Conservation (phyloP, 2,888 invertebrate species). For the Exocentrus adspersus region DNA sequence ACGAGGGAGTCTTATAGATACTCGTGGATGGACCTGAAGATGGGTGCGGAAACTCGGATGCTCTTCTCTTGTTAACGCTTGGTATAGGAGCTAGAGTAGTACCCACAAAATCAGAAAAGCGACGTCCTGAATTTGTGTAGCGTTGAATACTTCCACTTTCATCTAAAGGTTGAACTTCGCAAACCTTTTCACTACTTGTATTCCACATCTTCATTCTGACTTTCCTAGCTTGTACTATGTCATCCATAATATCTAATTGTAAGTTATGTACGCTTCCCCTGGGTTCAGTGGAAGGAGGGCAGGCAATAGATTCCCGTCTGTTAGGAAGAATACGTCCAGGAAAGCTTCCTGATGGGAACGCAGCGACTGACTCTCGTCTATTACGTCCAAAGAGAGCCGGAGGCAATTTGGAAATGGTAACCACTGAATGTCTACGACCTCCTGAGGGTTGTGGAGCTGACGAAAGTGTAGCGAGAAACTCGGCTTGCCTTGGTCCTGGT, state of each 20-base stretch:
- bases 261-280: slow-evolving; percentile 83
- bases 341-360: slow-evolving; percentile 72
- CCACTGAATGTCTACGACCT: slow-evolving; percentile 85
- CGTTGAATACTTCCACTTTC: slow-evolving; percentile 70
- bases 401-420: slow-evolving; percentile 86
- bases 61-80: slow-evolving; percentile 69
- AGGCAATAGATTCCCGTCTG: slow-evolving; percentile 54
- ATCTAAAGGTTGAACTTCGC: slow-evolving; percentile 83
- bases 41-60: slow-evolving; percentile 77
- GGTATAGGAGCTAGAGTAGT: slow-evolving; percentile 72
- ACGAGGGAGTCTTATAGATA: slow-evolving; percentile 57
- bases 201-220: slow-evolving; percentile 87
- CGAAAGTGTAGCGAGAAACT: slow-evolving; percentile 84
- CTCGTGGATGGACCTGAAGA: slow-evolving; percentile 50
- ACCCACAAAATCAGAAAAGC: slow-evolving; percentile 79
- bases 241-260: slow-evolving; percentile 89
- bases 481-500: slow-evolving; percentile 81
- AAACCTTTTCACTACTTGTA: slow-evolving; percentile 79
- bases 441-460: slow-evolving; percentile 78
- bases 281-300: slow-evolving; percentile 76
- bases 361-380: slow-evolving; percentile 84
- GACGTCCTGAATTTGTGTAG: slow-evolving; percentile 68
- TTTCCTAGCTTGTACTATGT: slow-evolving; percentile 84
- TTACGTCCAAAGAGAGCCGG: slow-evolving; percentile 79
- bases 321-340: slow-evolving; percentile 60